Evolutionary conservation across 2,113 vertebrate species (phyloP).

Genomic region (Anoura caudifer): DNA sequence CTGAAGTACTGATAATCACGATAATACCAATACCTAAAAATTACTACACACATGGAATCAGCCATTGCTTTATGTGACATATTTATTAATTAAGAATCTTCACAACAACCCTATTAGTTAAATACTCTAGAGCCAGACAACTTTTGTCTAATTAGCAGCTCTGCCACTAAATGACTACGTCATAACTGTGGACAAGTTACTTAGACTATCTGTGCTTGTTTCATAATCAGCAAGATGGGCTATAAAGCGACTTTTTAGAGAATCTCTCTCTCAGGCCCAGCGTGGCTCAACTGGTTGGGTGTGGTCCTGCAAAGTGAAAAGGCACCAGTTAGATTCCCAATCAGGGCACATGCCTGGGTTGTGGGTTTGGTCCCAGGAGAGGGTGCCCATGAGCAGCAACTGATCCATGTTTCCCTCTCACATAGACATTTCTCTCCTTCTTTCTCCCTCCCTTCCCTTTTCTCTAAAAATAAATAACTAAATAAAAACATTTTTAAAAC

Average conservation of each 20-base stretch:
- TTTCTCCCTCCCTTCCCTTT: too few relatives aligned
- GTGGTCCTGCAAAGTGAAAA: too few relatives aligned
- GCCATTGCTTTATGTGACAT: not conserved
- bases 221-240: not conserved
- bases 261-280: not conserved
- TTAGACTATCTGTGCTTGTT: not conserved
- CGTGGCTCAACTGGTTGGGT: too few relatives aligned
- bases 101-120: not conserved
- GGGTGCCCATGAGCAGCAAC: too few relatives aligned
- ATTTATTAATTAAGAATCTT: slow-evolving; percentile 20
- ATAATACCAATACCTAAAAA: not conserved
- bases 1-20: not conserved
- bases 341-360: too few relatives aligned
- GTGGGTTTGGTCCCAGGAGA: too few relatives aligned
- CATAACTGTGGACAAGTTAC: not conserved
- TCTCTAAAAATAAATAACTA: too few relatives aligned
- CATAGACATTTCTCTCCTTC: too few relatives aligned
- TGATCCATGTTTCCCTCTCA: too few relatives aligned
- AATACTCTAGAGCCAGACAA: not conserved
- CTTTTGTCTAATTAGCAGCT: not conserved
- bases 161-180: not conserved
- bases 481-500: too few relatives aligned
- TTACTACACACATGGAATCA: not conserved
- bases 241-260: not conserved
- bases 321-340: too few relatives aligned